These are phyloP conservation scores for Leucoraja ocellata DNA, from an alignment of 2,797 vertebrate species.

Conservation along the genomic window DNA sequence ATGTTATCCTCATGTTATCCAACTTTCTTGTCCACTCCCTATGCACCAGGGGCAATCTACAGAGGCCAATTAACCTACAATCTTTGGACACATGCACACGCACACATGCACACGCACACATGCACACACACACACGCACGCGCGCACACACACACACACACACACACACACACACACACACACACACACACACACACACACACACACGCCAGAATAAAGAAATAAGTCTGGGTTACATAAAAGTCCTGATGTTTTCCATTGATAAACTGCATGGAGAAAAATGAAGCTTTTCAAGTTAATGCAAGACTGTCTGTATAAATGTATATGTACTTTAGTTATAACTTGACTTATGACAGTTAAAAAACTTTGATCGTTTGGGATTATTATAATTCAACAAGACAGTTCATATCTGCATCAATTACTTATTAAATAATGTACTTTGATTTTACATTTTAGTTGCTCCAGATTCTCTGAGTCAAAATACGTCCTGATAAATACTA, in stretches of 20 bases:
- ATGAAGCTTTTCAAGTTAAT: constrained; percentile 10
- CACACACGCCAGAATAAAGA: background rate
- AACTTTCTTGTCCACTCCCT: too few relatives aligned
- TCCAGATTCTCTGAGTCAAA: background rate
- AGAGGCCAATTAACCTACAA: too few relatives aligned
- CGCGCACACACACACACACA: too few relatives aligned
- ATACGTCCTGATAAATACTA: background rate
- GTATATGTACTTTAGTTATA: background rate
- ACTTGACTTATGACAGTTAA: background rate
- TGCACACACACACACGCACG: background rate
- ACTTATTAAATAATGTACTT: constrained; percentile 16
- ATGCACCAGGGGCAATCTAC: too few relatives aligned
- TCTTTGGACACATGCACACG: too few relatives aligned
- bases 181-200: background rate
- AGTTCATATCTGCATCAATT: background rate
- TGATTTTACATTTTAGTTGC: constrained; percentile 13
- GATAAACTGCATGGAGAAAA: background rate
- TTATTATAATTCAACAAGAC: constrained; percentile 5
- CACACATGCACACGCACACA: background rate
- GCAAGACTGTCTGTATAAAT: background rate
- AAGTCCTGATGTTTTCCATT: background rate
- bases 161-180: too few relatives aligned
- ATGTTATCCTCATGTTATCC: too few relatives aligned
- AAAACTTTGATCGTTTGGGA: background rate
- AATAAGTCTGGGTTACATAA: background rate